Evolutionary conservation across 2,797 vertebrate species (phyloP).

Genomic region (Miichthys miiuy): DNA sequence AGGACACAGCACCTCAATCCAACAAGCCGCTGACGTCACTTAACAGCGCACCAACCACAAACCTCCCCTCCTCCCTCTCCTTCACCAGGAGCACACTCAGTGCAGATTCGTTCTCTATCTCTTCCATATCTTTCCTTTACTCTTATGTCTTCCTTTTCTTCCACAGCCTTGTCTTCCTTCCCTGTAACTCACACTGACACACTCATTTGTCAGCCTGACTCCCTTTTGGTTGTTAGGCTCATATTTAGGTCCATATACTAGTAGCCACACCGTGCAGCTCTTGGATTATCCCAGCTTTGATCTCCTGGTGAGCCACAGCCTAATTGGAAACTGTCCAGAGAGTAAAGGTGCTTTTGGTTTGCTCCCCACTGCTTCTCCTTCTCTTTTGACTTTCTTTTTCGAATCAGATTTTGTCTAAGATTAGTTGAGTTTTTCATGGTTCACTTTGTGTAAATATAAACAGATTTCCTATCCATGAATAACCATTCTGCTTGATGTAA

Average conservation of each 20-base stretch:
- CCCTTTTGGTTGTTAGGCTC: constrained; percentile 29
- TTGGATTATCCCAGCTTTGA: constrained; percentile 78
- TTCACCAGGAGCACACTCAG: constrained; percentile 18
- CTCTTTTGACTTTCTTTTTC: constrained; percentile 13
- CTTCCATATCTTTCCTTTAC: constrained; percentile 33
- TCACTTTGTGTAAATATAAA: constrained; percentile 7
- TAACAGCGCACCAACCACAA: constrained; percentile 65
- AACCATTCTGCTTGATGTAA: constrained; percentile 5
- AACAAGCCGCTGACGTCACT: constrained; percentile 85
- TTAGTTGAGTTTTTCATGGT: constrained; percentile 5
- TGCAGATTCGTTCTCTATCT: constrained; percentile 32
- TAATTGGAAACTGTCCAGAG: constrained; percentile 72
- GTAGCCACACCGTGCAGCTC: constrained; percentile 37
- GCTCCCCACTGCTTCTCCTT: constrained; percentile 27
- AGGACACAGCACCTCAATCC: constrained; percentile 84
- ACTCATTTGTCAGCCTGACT: constrained; percentile 43
- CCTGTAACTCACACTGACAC: constrained; percentile 40
- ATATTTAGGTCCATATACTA: constrained; percentile 52
- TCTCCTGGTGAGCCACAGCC: constrained; percentile 66
- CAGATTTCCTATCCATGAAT: constrained; percentile 21
- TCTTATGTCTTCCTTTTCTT: constrained; percentile 25
- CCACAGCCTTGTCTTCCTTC: constrained; percentile 9
- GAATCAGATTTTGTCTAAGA: constrained; percentile 12
- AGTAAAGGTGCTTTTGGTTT: constrained; percentile 66
- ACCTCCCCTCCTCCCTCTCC: constrained; percentile 65